Percentiles rank a stretch among this genome's conserved stretches.
phyloP scores from a whole-genome alignment of 2,113 vertebrate genomes.

The Gobio gobio region DNA sequence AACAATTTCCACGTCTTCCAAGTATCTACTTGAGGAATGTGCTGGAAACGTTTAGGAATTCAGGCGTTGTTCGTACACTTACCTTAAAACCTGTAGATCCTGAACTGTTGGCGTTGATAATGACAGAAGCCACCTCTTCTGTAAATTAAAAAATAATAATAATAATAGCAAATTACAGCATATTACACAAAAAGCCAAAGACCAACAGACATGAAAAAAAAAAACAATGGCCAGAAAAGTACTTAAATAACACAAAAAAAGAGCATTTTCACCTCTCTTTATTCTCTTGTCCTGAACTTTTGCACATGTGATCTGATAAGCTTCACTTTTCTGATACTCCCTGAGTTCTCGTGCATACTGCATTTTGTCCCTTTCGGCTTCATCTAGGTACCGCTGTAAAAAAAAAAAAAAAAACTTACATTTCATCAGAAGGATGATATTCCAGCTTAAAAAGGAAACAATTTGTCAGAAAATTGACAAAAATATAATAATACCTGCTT shows the following conservation, averaged over 20 bases:
- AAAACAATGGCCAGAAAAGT: not conserved
- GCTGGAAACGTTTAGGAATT: not conserved
- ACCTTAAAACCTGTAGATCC: conserved; percentile 74
- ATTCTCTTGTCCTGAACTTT: conserved; percentile 96
- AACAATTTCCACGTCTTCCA: not conserved
- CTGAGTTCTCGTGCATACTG: conserved; percentile 93
- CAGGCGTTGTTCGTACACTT: not conserved
- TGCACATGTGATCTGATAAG: conserved; percentile 89
- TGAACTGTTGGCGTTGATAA: conserved; percentile 68
- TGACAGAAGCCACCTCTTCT: conserved; percentile 77
- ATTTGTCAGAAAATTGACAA: not conserved
- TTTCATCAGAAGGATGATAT: not conserved
- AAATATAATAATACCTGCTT: conserved; percentile 80
- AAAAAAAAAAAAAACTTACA: not conserved
- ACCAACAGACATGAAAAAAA: not conserved
- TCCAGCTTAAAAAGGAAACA: not conserved
- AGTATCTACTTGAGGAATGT: not conserved
- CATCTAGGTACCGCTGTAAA: conserved; percentile 88
- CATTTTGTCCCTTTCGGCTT: conserved; percentile 93
- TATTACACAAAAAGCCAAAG: not conserved
- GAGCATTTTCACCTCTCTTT: conserved; percentile 84
- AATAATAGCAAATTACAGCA: not conserved
- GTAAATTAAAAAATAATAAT: conserved; percentile 55
- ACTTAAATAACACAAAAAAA: not conserved
- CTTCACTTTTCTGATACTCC: conserved; percentile 96